Evolutionary conservation across 2,113 vertebrate genomes (phyloP), one percentile per base, ranked within the genome.

Genomic region (Leptobrachium leishanense): DNA sequence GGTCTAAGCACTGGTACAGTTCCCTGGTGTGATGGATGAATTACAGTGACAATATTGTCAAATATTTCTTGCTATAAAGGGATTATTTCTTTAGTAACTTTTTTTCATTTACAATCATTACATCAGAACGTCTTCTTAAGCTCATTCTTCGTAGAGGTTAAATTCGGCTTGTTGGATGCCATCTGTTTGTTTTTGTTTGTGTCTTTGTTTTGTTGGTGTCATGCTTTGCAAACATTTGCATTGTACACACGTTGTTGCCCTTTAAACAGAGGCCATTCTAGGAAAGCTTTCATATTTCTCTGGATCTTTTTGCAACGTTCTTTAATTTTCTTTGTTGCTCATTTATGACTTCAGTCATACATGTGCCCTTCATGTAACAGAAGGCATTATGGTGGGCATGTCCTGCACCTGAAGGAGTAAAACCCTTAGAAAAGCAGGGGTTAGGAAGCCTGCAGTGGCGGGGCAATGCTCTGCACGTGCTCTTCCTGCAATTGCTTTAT

Each of bases 381-480:
- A 44, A 68, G 66, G 68, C 39, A 53, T 9, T 67, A 31, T 57
- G 40, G 55, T 15, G 50, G 70, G 70, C 40, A 41, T 57, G 11
- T 67, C 64, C 71, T 44, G 11, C n/a, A 8, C 9, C 44, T 20
- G 11, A 68, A 72, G 68, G 15, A 66, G n/a, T 53, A 54, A 67
- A 71, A 41, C 71, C 13, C 50, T 72, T 68, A 20, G 11, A 74
- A 74, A 81, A 68, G 65, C 5, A 59, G 64, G 64, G 44, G 53
- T n/a, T 54, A 54, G 50, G 41, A 20, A 55, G 10, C n/a, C 39
- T 44, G 63, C 40, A 68, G 43, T 43, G 31, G 69, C 9, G 8
- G 57, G 41, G 39, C 43, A 62, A 74, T 7, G 64, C 31, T 62
- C 63, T 59, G 50, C 40, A 43, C 5, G 15, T 57, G 63, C 12